Evolutionary conservation across 1,140 invertebrate species (phyloP), one percentile per base, ranked within the genome.

Genomic region (Scaptomyza pallida): DNA sequence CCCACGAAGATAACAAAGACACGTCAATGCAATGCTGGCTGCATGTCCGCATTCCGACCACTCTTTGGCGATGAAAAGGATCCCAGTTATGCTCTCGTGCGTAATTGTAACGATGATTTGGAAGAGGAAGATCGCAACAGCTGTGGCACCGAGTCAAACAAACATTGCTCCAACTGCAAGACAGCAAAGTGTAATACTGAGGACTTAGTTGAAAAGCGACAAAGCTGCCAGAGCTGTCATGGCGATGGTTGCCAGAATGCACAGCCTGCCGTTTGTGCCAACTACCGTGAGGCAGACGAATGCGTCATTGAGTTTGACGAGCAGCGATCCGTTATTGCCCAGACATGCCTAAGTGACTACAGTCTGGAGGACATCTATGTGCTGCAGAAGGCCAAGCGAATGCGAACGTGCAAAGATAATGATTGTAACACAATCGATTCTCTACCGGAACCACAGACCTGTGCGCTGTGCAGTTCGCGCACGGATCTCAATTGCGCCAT

Each of bases 231-330:
- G 5, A 71, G 67, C 13, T 91, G 89, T 35, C 41, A 61, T 15
- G 86, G 71, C 9, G 86, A 89, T 10, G 82, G 44, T 2, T 91
- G 89, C 33, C 79, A 89, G 45, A 21, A 59, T 3, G 51, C 79
- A 0, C 35, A 72, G 50, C 17, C 72, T 0, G 16, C 44, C 16
- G 48, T 37, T 5, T 91, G 89, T 15, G 10, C 73, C 1, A 78
- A 63, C 33, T 91, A 89, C 23, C 71, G 89, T 2, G 54, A 72
- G 16, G 47, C 41, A 10, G 89, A 91, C 33, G 56, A 78, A 15
- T 91, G 89, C 52, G 85, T 65, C 54, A 68, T 89, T 0, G 48
- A 74, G 40, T 89, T 81, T 30, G 86, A 91, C 40, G 89, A 91
- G 55, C 40, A 72, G 15, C 59, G 65, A 5, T 70, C 69, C 0